A percentile compares a stretch with the other conserved stretches of the same genome.
phyloP scores from a whole-genome alignment of 1,140 invertebrate species.

The Cyphomyrmex costatus region DNA sequence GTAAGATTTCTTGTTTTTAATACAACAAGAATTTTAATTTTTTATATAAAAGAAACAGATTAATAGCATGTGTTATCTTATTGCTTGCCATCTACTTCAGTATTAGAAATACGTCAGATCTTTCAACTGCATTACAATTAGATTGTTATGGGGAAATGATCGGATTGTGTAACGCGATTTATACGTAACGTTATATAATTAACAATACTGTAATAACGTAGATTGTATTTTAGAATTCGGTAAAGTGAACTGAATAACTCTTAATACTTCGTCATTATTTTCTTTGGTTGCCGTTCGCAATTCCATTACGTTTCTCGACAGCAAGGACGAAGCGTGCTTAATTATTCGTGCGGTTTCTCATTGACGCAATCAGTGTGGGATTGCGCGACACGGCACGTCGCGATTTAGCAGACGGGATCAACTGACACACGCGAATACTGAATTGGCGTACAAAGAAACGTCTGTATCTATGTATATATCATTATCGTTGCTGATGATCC shows the following conservation, averaged over 20 bases:
- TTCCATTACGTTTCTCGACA: slow-evolving; percentile 49
- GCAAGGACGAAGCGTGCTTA: slow-evolving; percentile 43
- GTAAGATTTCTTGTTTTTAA: too few species aligned
- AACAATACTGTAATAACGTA: neutral
- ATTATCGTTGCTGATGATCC: slow-evolving; percentile 20
- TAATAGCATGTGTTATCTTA: neutral
- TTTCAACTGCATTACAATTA: neutral
- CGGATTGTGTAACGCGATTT: neutral
- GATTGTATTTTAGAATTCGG: neutral
- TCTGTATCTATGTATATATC: slow-evolving; percentile 66
- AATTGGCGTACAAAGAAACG: slow-evolving; percentile 53
- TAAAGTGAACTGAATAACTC: neutral
- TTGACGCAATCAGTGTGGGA: slow-evolving; percentile 20
- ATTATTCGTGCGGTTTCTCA: slow-evolving; percentile 55
- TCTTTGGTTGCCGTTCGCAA: neutral
- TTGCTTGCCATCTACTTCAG: neutral
- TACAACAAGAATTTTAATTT: neutral
- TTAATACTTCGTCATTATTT: slow-evolving; percentile 17
- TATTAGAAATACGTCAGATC: neutral
- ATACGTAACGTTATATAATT: slow-evolving; percentile 23
- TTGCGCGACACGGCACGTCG: neutral
- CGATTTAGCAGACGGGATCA: slow-evolving; percentile 16
- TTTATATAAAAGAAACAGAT: neutral
- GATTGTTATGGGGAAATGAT: neutral
- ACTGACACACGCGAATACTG: slow-evolving; percentile 19